Base-by-base conservation (phyloP, 2,888 invertebrate genomes). In the Dicyrtoma fusca region DNA sequence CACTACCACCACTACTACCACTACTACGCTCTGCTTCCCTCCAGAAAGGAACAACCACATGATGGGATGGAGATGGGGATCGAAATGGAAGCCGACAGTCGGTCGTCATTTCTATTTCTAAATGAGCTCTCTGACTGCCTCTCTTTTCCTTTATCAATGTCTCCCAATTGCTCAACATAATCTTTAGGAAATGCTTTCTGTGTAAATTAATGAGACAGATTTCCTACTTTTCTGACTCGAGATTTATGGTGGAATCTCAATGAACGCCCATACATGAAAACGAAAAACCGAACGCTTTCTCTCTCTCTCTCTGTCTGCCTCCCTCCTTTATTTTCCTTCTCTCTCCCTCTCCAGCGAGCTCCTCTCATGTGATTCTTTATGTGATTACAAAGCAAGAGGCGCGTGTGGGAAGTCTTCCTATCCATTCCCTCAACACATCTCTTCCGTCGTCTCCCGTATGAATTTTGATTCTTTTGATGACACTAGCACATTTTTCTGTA, bases 201-300 rank as follows among this genome's bases (percentile, higher is more conserved):
- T 77, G 73, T 74, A 76, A 78, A 75, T 76, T 78, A 77, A 78
- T 78, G 78, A 78, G 78, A 78, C 78, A 76, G 77, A 76, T 78
- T 75, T 74, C 73, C 66, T 19, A 25, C n/a, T 74, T 63, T 64
- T 74, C 75, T 74, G 72, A 64, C 72, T 59, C 49, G 64, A 72
- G 76, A 78, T 78, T 76, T 76, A 78, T 76, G 25, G 55, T n/a
- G 55, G 23, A 44, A 34, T 51, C 66, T 68, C 53, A 68, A 68
- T 44, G 66, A 68, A 55, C 55, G 66, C 66, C 66, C 57, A 55
- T 55, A 26, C 34, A 34, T 14, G 25, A 71, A 53, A 23, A 64
- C 51, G 49, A 69, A 71, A 74, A 74, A 74, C 72, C 74, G 66
- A 71, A 74, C 63, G 49, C 69, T 71, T 57, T 57, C 74, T 55